Base-by-base conservation (phyloP, 2,888 invertebrate genomes). In the Tetragnatha montana region DNA sequence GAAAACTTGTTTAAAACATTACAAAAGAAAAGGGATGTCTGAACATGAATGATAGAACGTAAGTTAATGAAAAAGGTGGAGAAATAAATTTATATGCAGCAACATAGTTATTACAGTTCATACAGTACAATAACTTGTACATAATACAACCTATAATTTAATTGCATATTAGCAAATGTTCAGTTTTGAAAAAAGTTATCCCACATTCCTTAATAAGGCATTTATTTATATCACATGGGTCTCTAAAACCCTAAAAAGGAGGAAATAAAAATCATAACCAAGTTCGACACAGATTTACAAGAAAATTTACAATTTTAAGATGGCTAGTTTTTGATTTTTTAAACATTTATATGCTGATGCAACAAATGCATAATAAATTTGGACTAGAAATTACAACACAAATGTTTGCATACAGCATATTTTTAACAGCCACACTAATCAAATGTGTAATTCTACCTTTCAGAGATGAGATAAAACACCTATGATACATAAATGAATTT, bases 301-400 rank as follows among this genome's bases (percentile, higher is more conserved):
- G 81, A 89, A 79, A 89, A 89, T 78, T 91, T 85, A 73, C 85
- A 78, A n/a, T 91, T 75, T 68, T 83, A 84, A 14, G 75, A 85
- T 91, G 84, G 88, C 88, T 87, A 86, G 75, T 87, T 84, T 91
- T 91, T 90, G 89, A 88, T 78, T 84, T 91, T 35, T 21, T 84
- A 74, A 81, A 88, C 17, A 60, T 60, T 17, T 60, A 60, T 89
- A 86, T 89, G 89, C 89, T 86, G 82, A 89, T 89, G 89, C 89
- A 89, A 86, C 86, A 89, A 78, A 89, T 89, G 89, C 82, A 89
- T 85, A 83, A 88, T 89, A 86, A 89, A 89, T 89, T 89, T 89
- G 78, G 89, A 89, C 89, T 89, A 89, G 89, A 89, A 89, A 86
- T 89, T 82, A 82, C 68, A 89, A 89, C 85, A 89, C 89, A 86